phyloP scores from a whole-genome alignment of 2,113 vertebrate species.

The Dipodomys ordii region DNA sequence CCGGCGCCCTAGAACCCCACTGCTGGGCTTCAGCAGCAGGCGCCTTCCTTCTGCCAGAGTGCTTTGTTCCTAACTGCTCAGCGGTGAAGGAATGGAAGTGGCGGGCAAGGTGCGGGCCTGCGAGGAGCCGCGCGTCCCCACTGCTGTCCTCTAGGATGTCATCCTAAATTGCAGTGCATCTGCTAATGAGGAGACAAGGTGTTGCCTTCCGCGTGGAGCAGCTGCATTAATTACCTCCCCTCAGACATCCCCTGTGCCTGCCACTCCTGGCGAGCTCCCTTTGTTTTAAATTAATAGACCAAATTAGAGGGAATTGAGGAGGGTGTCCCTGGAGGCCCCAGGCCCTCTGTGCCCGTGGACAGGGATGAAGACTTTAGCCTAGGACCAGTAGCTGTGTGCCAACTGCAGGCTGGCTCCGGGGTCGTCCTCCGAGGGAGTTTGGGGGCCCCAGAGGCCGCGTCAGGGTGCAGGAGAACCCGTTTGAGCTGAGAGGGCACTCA shows the following conservation, averaged over 20 bases:
- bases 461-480: background rate
- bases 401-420: background rate
- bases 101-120: background rate
- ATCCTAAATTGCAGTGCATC: conserved; percentile 34
- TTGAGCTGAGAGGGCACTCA: background rate
- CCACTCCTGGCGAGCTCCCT: conserved; percentile 45
- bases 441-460: background rate
- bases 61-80: background rate
- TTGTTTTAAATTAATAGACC: conserved; percentile 68
- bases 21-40: background rate
- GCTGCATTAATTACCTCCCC: conserved; percentile 67
- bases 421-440: background rate
- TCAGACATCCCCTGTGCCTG: conserved; percentile 57
- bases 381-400: background rate
- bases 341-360: conserved; percentile 32
- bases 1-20: background rate
- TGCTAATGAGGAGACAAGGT: conserved; percentile 68
- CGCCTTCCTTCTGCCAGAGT: background rate
- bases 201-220: conserved; percentile 61
- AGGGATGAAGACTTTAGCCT: background rate
- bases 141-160: conserved; percentile 44
- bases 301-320: conserved; percentile 55
- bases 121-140: background rate
- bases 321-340: conserved; percentile 44
- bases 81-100: background rate